Evolutionary conservation across 1,140 invertebrate genomes (phyloP), one percentile per base, ranked within the genome.

Genomic region (Hestina assimilis): DNA sequence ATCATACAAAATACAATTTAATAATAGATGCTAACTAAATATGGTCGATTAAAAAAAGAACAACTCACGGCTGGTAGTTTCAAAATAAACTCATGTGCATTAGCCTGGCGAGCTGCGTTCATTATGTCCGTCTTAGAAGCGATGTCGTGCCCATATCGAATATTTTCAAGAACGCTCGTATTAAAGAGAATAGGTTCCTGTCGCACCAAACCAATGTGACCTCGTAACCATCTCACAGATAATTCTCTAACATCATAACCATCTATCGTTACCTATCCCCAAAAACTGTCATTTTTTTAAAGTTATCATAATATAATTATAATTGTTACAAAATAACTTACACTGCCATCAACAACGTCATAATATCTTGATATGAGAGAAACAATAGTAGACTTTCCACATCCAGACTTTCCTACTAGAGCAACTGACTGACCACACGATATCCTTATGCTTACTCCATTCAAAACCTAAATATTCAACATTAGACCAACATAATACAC

Each of bases 371-470:
- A 94, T 28, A 98, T 79, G 12, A 98, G 77, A 69, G 96, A 94
- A 28, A 97, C 93, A 59, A 96, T 93, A 1, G 96, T 98, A n/a
- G 95, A 96, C 78, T 98, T 98, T 26, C 96, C 96, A 69, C 94
- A 95, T 1, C 96, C 96, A 47, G 94, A 95, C 31, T 93, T 91
- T 0, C 96, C 96, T 0, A 97, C 97, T 3, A 98, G 83, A 0
- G 97, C 97, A 3, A 98, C 93, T 41, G 96, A 96, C 83, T 97
- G 92, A 2, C 97, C 97, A 6, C 93, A 90, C 54, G 93, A 90
- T 8, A 97, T 95, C 33, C 89, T 91, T 7, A 98, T 75, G 78
- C 91, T 93, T 2, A 98, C 87, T 8, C 91, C 91, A 67, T 92
- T 90, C 2, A 97, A 83, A 60, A 97, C 93, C 89, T 91, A 76